phyloP scores from a whole-genome alignment of 2,113 vertebrate genomes.

The Cryptotis parvus region DNA sequence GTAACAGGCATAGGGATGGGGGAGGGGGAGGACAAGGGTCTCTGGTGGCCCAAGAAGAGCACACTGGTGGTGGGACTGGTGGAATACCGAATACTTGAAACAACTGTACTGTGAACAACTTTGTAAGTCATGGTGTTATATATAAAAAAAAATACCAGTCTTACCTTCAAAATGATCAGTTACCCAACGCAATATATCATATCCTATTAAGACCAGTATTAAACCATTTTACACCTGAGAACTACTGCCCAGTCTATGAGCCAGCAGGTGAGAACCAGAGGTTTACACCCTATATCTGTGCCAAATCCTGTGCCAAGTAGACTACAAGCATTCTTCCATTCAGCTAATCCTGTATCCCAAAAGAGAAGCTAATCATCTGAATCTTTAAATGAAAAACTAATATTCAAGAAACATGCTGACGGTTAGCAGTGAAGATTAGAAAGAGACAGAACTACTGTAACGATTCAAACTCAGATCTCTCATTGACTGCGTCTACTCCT shows the following conservation, averaged over 20 bases:
- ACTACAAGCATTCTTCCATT: not conserved
- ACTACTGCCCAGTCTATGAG: too few relatives aligned
- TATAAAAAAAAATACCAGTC: not conserved
- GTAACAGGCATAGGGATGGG: too few relatives aligned
- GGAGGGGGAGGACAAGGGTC: too few relatives aligned
- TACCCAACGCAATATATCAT: not conserved
- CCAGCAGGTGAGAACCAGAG: too few relatives aligned
- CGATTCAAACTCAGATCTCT: not conserved
- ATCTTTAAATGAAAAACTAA: not conserved
- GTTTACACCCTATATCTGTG: not conserved
- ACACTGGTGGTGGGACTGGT: too few relatives aligned
- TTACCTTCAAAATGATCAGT: conserved; percentile 24
- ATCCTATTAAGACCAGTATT: not conserved
- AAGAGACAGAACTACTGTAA: not conserved
- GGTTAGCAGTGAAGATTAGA: not conserved
- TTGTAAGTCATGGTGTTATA: too few relatives aligned
- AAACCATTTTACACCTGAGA: too few relatives aligned
- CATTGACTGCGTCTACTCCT: not conserved
- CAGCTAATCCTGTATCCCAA: not conserved
- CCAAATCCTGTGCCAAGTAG: not conserved
- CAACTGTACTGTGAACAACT: too few relatives aligned
- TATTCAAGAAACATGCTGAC: not conserved
- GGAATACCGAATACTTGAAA: too few relatives aligned
- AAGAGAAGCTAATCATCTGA: not conserved
- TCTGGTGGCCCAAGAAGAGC: too few relatives aligned